Base-by-base conservation (phyloP, 2,113 vertebrate genomes). In the Stictonetta naevosa region DNA sequence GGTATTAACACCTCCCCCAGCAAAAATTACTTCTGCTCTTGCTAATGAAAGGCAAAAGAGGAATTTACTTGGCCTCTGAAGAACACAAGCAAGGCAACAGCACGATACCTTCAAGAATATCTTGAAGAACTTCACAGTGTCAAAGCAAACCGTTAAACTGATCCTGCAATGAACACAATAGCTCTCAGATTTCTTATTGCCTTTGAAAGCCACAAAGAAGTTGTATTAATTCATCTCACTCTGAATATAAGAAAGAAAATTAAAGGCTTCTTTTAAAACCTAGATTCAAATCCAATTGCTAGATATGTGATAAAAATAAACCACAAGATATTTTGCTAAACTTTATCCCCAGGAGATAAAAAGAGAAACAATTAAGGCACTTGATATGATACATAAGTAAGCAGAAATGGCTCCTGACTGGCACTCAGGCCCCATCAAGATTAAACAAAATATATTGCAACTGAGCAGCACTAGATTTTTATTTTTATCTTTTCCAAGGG, bases 401-500 rank as follows among this genome's bases (percentile, higher is more conserved):
- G 13, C 56, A 88, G 87, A 91, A 88, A 72, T 29, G 44, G 62
- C 81, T 77, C 60, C n/a, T 50, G 74, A 84, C 52, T 12, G 31
- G 10, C 34, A 13, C 31, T 21, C 55, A 44, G 19, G 8, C 19
- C 48, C 46, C 56, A 82, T 10, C 6, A 83, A 48, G 29, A 52
- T 89, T 89, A 93, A 88, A 69, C 26, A 94, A 94, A 95, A 92
- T 40, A 55, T 38, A 79, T 31, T 64, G 42, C 88, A 96, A 97
- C 17, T 80, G 66, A 93, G 91, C 15, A 88, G 34, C 79, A 58
- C 38, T 91, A 48, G 60, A 36, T 58, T 91, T 46, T 55, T 25
- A 38, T 38, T 38, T 38, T 38, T 38, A 38, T 38, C 9, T n/a
- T 7, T 40, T 40, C 40, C 79, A 64, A 29, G 58, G 13, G 69